A percentile compares a stretch with the other conserved stretches of the same genome.
Conservation (phyloP, 64 coral and sea anemone species). For the Platygyra sinensis region DNA sequence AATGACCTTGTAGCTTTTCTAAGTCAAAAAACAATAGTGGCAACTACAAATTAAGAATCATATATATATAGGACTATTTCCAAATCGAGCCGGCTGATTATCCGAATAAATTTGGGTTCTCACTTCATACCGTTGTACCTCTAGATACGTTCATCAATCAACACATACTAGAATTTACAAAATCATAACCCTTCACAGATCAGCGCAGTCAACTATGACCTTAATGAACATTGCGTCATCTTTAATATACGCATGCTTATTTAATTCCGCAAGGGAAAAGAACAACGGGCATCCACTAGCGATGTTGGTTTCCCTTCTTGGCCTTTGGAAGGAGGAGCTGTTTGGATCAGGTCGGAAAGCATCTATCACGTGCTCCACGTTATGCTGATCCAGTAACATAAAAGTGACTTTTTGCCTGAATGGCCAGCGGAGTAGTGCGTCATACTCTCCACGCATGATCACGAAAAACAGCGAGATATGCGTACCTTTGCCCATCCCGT, state of each 20-base stretch:
- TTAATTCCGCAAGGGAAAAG: conserved; percentile 35
- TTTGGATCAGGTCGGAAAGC: conserved; percentile 61
- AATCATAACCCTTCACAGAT: background rate
- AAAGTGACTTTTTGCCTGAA: conserved; percentile 68
- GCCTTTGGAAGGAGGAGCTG: conserved; percentile 57
- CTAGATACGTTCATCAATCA: no score
- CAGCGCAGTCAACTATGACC: conserved; percentile 48
- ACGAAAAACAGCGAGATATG: conserved; percentile 67
- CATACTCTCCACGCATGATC: conserved; percentile 68
- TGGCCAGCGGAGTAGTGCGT: conserved; percentile 49
- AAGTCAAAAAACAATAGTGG: no score
- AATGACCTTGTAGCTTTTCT: no score
- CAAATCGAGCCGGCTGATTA: no score
- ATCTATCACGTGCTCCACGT: conserved; percentile 59
- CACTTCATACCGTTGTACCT: no score
- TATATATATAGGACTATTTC: no score
- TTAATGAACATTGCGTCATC: conserved; percentile 64
- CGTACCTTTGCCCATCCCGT: conserved; percentile 53
- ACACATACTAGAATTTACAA: background rate
- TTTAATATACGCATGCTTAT: conserved; percentile 53
- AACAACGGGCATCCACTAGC: conserved; percentile 64
- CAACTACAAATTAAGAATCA: no score
- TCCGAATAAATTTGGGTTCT: no score
- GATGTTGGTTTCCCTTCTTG: conserved; percentile 46
- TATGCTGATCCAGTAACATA: conserved; percentile 60